A percentile compares a stretch with the other conserved stretches of the same genome.
Conservation (phyloP, 2,888 invertebrate genomes). For the Hololepta plana region DNA sequence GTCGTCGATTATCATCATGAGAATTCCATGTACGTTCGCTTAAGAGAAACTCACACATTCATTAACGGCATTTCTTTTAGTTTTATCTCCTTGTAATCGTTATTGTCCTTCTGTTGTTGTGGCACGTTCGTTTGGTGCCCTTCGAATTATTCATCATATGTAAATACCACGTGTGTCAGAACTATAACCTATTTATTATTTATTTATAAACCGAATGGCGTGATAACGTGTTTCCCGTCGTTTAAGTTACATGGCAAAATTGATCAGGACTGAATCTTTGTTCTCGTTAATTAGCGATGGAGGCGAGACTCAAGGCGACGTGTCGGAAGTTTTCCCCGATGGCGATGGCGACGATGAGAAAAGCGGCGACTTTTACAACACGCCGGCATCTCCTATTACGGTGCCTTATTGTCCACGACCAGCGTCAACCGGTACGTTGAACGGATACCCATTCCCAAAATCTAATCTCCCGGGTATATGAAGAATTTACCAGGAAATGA, state of each 20-base stretch:
- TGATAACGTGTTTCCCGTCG: constrained; percentile 1
- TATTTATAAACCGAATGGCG: constrained; percentile 1
- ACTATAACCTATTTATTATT: background rate
- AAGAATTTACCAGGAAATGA: no score
- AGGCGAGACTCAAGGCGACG: constrained; percentile 46
- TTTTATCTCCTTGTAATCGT: no score
- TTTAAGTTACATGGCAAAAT: no score
- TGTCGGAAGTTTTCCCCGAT: constrained; percentile 37
- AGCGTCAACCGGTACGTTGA: constrained; percentile 45
- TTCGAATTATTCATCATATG: no score
- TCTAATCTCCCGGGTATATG: no score
- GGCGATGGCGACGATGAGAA: constrained; percentile 25
- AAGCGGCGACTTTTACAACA: constrained; percentile 32
- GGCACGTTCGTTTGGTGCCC: no score
- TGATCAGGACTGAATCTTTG: constrained; percentile 5
- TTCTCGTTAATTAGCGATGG: constrained; percentile 22
- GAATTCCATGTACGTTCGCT: no score
- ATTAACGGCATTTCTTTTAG: constrained; percentile 5
- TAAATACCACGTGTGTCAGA: no score
- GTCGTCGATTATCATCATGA: no score
- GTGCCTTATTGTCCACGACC: constrained; percentile 59
- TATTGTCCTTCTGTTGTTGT: no score
- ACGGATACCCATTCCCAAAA: background rate
- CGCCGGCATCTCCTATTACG: constrained; percentile 56
- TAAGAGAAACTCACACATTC: constrained; percentile 4